A percentile compares a stretch with the other conserved stretches of the same genome.
Evolutionary conservation across 2,113 vertebrate species (phyloP).

Genomic region (Asarcornis scutulata): DNA sequence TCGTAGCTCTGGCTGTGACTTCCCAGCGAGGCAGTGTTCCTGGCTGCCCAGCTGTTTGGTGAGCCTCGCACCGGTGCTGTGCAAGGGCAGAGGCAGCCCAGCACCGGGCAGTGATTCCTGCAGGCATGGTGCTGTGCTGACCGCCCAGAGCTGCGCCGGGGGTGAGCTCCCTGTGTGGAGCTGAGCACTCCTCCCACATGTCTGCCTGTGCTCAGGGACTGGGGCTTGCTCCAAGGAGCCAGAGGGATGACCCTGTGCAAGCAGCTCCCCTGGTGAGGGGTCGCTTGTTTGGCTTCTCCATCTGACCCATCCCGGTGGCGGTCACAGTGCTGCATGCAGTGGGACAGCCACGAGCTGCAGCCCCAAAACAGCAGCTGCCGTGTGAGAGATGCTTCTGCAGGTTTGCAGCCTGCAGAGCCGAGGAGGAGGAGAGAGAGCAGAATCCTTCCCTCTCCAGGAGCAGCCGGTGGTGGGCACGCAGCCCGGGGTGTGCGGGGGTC

Average conservation of each 20-base stretch:
- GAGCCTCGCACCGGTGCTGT: rapidly evolving
- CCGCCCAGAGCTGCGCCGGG: background rate
- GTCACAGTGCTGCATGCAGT: rapidly evolving
- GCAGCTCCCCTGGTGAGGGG: rapidly evolving
- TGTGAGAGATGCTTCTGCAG: rapidly evolving
- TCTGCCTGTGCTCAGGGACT: background rate
- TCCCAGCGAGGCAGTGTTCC: background rate
- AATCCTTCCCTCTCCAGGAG: background rate
- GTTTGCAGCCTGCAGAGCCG: background rate
- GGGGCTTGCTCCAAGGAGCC: rapidly evolving
- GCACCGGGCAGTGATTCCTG: background rate
- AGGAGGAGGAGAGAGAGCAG: background rate
- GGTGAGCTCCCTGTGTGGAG: no score
- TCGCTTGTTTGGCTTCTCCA: rapidly evolving
- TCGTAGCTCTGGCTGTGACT: background rate
- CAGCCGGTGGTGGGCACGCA: rapidly evolving
- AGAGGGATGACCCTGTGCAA: background rate
- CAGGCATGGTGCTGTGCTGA: background rate
- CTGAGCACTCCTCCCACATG: rapidly evolving
- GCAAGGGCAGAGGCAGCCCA: background rate
- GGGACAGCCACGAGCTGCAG: background rate
- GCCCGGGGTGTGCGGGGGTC: background rate
- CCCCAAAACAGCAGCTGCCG: background rate
- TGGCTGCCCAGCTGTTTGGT: background rate
- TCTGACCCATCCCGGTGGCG: background rate